Evolutionary conservation across 2,113 vertebrate species (phyloP).

Genomic region (Lampris megalopsis): DNA sequence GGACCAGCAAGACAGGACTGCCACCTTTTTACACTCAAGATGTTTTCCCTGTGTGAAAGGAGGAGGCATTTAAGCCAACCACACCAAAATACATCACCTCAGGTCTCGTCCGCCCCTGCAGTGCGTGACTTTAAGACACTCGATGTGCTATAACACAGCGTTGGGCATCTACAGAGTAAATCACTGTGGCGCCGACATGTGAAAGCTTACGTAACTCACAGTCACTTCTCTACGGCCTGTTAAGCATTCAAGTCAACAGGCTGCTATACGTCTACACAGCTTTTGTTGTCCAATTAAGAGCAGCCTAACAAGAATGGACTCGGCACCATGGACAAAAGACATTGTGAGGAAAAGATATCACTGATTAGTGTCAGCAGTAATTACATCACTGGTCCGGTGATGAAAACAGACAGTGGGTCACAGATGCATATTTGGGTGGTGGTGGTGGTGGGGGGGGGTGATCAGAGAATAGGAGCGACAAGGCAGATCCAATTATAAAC

Average conservation of each 20-base stretch:
- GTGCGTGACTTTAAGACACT: too few species aligned
- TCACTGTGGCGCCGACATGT: not conserved
- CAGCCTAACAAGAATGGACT: constrained; percentile 19
- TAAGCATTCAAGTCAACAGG: constrained; percentile 14
- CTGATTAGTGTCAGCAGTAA: constrained; percentile 52
- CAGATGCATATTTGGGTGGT: not conserved
- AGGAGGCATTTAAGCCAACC: not conserved
- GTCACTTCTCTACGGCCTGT: constrained; percentile 32
- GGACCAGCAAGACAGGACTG: constrained; percentile 1
- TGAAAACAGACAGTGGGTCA: constrained; percentile 47
- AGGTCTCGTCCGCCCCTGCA: too few species aligned
- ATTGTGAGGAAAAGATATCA: constrained; percentile 21
- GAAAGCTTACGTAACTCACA: constrained; percentile 2
- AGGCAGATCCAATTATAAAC: not conserved
- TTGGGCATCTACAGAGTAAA: not conserved
- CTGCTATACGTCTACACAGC: not conserved
- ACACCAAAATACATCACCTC: too few species aligned
- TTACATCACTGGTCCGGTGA: constrained; percentile 30
- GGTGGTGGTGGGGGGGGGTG: not conserved
- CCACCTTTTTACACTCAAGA: constrained; percentile 20
- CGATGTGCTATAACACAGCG: too few species aligned
- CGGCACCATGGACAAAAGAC: constrained; percentile 42
- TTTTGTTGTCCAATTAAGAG: constrained; percentile 52
- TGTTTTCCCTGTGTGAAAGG: not conserved
- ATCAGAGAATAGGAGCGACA: not conserved